Evolutionary conservation across 2,113 vertebrate species (phyloP), one percentile per base, ranked within the genome.

Genomic region (Myrmecophaga tridactyla): DNA sequence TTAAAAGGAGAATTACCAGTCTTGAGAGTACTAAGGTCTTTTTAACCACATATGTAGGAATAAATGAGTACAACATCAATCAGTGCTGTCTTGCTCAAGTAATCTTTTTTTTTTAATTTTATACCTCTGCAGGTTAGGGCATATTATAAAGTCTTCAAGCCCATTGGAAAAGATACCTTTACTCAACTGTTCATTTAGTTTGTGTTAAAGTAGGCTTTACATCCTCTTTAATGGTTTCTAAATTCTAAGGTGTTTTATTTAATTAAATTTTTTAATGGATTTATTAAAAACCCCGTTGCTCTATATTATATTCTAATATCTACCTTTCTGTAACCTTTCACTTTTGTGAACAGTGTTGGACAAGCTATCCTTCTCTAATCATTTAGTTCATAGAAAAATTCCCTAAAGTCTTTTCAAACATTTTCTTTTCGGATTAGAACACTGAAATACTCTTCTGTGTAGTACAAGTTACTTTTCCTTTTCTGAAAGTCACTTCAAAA

Each of bases 401-500:
- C 46, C 58, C 11, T 81, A 20, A 89, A 83, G 43, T 80, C 63
- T 94, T 96, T 94, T 94, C 43, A 80, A 63, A n/a, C 17, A 17
- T 36, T 91, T 96, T 89, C 65, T 81, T 89, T 95, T 89, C 65
- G 86, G 75, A 48, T 17, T 41, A 56, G 17, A 94, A 15, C 69
- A 70, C 23, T 31, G 46, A 88, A 92, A 94, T 73, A 27, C 60
- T 95, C 58, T 92, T 67, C 81, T 48, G 2, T 89, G 51, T 90
- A 91, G 84, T 92, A 82, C 53, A 77, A 84, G 84, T 93, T 75
- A 94, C 86, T 75, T 69, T 77, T 97, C 70, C 75, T 93, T 60
- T 91, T 89, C 70, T 87, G 84, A 86, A 95, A 87, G 72, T 90
- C 85, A 72, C 67, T 97, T 95, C 76, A 96, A 93, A 96, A 70